Base-by-base conservation (phyloP, 2,797 vertebrate species). In the Thaleichthys pacificus region DNA sequence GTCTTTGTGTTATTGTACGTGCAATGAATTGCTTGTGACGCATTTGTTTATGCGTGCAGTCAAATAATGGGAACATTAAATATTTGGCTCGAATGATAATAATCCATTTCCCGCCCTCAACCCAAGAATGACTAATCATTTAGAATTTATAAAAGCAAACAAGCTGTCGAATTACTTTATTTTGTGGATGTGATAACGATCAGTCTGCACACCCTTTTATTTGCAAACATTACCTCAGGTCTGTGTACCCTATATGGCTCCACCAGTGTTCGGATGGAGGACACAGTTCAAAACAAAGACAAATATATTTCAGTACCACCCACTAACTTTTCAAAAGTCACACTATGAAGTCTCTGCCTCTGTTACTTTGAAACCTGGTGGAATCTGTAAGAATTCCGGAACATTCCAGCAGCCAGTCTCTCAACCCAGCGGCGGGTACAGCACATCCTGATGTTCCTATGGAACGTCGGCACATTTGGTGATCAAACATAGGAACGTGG, bases 1-100 rank as follows among this genome's bases (percentile, higher is more conserved):
- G 77, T 81, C 84, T 77, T 79, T 63, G 77, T 93, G 91, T 93
- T 93, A 92, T 93, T 92, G 92, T 92, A 89, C 68, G 84, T 21
- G 73, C 81, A 71, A 87, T 90, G 90, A 91, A 91, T 89, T 69
- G 84, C 84, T 87, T 83, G 86, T 93, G 91, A 93, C 88, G 77
- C 86, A 85, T 91, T 92, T 93, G 91, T 93, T 94, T 93, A 93
- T 91, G 77, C 26, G 32, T 80, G 75, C 63, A 47, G 80, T 88
- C 79, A 85, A 91, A 93, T 93, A 94, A 93, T 93, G 89, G 89
- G 89, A 93, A 93, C 85, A 87, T 93, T 93, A 92, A 93, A 93
- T 94, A 93, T 93, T 93, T 94, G 90, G 89, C 71, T 83, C 56
- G 83, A 91, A 92, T 89, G 88, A 91, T 93, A 92, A 93, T 91